Evolutionary conservation across 1,140 invertebrate genomes (phyloP), one percentile per base, ranked within the genome.

Genomic region (Papilio aristodemus): DNA sequence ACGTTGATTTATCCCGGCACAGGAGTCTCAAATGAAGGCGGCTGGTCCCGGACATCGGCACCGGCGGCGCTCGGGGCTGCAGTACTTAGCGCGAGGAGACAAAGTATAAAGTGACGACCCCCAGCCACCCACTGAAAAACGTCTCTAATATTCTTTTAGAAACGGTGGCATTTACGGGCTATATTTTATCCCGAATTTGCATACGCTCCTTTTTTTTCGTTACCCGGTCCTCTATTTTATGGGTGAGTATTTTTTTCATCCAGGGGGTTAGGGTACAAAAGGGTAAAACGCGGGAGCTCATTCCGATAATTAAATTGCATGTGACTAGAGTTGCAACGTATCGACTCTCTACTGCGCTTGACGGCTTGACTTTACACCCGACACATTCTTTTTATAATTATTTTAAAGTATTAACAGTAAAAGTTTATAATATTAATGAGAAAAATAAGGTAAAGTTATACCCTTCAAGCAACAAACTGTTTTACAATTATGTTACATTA

Each of bases 121-220:
- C 87, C 84, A 83, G 71, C 91, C 89, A 91, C 91, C 90, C 91
- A 91, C 91, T 92, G 90, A 92, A 92, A 92, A 92, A 92, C 91
- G 90, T 91, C 90, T 92, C 90, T 92, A 92, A 92, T 92, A 92
- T 92, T 92, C 91, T 91, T 92, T 92, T 92, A 91, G 91, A 92
- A 91, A 91, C 91, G 89, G 91, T 92, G 89, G 91, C 91, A 92
- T 92, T 92, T 92, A 92, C 91, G 91, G 91, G 90, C 91, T 92
- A 92, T 92, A 92, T 92, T 92, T 92, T 92, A 92, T 91, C 90
- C 90, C 86, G 91, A 92, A 92, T 92, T 92, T 92, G 91, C 91
- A 92, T 92, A 92, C 91, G 90, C 90, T 91, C 87, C 85, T 92
- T 91, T 92, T 46, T 85, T 91, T 86, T 87, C 84, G 79, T 87